Evolutionary conservation across 2,888 invertebrate genomes (phyloP), one percentile per base, ranked within the genome.

Genomic region (Hoplodrina blanda): DNA sequence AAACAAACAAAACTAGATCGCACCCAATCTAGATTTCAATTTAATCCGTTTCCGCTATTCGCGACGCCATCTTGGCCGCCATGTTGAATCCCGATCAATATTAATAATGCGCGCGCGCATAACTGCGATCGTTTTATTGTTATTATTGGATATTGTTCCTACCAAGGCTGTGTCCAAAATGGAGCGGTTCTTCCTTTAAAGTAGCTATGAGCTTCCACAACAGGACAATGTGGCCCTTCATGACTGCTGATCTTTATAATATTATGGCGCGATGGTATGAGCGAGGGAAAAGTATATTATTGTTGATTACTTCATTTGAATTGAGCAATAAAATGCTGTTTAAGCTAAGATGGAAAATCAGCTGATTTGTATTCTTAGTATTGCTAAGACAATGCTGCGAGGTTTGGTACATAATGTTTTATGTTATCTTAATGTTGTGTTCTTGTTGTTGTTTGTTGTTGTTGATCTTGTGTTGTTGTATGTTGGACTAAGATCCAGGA

Each of bases 131-230:
- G 74, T 90, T 93, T 91, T 93, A 93, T 93, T 93, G 93, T 93
- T 94, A 92, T 94, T 95, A 95, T 95, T 93, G 94, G 91, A 95
- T 92, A 94, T 94, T 95, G 95, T 95, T 93, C 91, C 87, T 74
- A 74, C 84, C 91, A 93, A 93, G 94, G 95, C 88, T 91, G 88
- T 62, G 76, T 88, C 93, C 78, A 88, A 92, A 92, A 94, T 90
- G 94, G 95, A 86, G 84, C 81, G 86, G 91, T 89, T 90, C 87
- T 83, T 88, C 91, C 82, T 89, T 89, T 91, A 92, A 80, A 88
- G 88, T 84, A 83, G 86, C 69, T 82, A 83, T 87, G 87, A 86
- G 79, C 77, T 82, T 81, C 85, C 77, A 84, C 78, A 78, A 78
- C 84, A 87, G 88, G 88, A 89, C 89, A 89, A 87, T 83, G 80